Base-by-base conservation (phyloP, 37 sponge, comb jelly and placozoan species). In the Oscarella lobularis region DNA sequence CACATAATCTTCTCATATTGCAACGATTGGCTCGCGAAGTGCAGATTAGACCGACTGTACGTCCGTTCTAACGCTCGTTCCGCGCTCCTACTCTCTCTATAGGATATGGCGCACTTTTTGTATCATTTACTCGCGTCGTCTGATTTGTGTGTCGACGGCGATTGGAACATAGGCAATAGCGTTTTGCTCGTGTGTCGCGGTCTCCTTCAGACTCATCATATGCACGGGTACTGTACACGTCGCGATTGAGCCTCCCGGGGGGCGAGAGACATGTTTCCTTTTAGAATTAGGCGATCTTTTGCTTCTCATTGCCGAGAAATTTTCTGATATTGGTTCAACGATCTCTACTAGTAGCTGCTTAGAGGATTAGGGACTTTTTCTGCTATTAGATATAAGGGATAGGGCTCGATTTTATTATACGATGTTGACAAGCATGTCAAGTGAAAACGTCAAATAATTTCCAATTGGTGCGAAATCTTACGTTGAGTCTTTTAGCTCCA, bases 311-410 rank as follows among this genome's bases (percentile, higher is more conserved):
- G 60, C 60, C 9, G 60, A 9, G 9, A 48, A 48, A 27, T 48
- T 48, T 48, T 27, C 60, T 48, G 60, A 48, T 48, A 48, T 48
- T 48, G 60, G 60, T 48, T n/a, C n/a, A n/a, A n/a, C n/a, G n/a
- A n/a, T n/a, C n/a, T n/a, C n/a, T n/a, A n/a, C n/a, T n/a, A n/a
- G n/a, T n/a, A n/a, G n/a, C n/a, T n/a, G n/a, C n/a, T n/a, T n/a
- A n/a, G n/a, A n/a, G 9, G 9, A 20, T 48, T n/a, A n/a, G n/a
- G n/a, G n/a, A n/a, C n/a, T 48, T 27, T 27, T 20, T 27, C 20
- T 48, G 60, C 20, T 20, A 48, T 27, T 20, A 48, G 60, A 48
- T 48, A 48, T 48, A 27, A 48, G 60, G 20, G 60, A 48, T 48
- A 9, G 60, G 9, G 60, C 60, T 9, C 60, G 60, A 27, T 48